Base-by-base conservation (phyloP, 2,888 invertebrate species). In the Lordiphosa fenestrarum region DNA sequence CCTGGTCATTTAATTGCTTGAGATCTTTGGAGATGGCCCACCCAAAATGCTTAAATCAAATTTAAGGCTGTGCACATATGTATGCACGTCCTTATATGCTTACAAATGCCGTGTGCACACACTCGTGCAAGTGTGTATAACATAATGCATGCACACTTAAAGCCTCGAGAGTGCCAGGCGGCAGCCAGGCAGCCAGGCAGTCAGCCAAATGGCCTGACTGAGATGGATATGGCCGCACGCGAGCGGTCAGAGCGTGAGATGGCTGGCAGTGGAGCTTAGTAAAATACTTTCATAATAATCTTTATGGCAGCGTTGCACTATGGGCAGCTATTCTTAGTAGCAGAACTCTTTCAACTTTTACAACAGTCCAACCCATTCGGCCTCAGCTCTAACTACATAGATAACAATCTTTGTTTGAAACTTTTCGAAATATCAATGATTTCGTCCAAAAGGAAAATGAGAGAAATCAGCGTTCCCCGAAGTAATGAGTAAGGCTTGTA, bases 201-300 rank as follows among this genome's bases (percentile, higher is more conserved):
- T 21, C 72, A 53, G 64, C 54, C 72, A 65, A 70, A 71, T 74
- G 74, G 67, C 74, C 61, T 69, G 62, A 69, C 66, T 60, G 71
- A 69, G 71, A 76, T 69, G 71, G 59, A 75, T 73, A 64, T 44
- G 56, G 40, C 51, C 48, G 66, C 53, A 64, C 63, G 44, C 47
- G 50, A 40, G 60, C 55, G 51, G 55, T 59, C 63, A 52, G 37
- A 33, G 44, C 39, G 40, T 36, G 46, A 46, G 61, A 54, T 38
- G 60, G 30, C 33, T 37, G 33, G 52, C 53, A 56, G 55, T 53
- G 66, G 60, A 76, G 78, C 75, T 76, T 73, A 61, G 69, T 62
- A 69, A 78, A 71, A 72, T 68, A 75, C 78, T 77, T 77, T 77
- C 73, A 77, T 78, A 76, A 76, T 76, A 76, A 76, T 76, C 75